These are phyloP conservation scores for Ridgeia piscesae DNA, from an alignment of 1,140 invertebrate genomes.

Conservation along the genomic window DNA sequence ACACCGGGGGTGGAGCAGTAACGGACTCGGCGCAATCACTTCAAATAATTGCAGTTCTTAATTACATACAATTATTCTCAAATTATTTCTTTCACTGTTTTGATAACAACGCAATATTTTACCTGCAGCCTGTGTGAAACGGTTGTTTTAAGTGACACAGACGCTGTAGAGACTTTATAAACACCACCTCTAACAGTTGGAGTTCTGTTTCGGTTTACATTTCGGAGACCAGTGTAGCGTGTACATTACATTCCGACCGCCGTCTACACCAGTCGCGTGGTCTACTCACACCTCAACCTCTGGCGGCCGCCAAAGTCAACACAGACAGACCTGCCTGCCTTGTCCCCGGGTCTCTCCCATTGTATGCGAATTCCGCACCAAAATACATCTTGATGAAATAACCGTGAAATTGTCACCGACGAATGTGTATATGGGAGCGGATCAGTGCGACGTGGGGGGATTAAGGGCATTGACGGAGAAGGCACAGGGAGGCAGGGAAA, in stretches of 20 bases:
- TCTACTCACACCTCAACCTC: neutral
- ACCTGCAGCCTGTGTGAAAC: too few relatives aligned
- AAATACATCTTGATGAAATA: neutral
- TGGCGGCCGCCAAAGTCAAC: neutral
- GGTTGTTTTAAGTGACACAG: neutral
- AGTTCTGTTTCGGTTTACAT: neutral
- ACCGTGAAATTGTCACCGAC: neutral
- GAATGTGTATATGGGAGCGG: neutral
- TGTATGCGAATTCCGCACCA: neutral
- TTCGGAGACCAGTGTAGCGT: neutral
- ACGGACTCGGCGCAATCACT: too few relatives aligned
- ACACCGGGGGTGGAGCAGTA: too few relatives aligned
- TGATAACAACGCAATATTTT: too few relatives aligned
- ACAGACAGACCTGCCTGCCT: neutral
- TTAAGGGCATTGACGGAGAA: too few relatives aligned
- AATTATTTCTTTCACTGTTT: too few relatives aligned
- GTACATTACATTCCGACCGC: neutral
- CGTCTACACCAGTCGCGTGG: neutral
- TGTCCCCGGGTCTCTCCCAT: neutral
- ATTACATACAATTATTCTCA: too few relatives aligned
- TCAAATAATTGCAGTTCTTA: too few relatives aligned
- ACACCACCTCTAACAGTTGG: neutral
- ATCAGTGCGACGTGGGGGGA: neutral
- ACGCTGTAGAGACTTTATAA: neutral
- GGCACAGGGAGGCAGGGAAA: neutral